phyloP scores from a whole-genome alignment of 1,140 invertebrate genomes.

The Brachionus angularis region DNA sequence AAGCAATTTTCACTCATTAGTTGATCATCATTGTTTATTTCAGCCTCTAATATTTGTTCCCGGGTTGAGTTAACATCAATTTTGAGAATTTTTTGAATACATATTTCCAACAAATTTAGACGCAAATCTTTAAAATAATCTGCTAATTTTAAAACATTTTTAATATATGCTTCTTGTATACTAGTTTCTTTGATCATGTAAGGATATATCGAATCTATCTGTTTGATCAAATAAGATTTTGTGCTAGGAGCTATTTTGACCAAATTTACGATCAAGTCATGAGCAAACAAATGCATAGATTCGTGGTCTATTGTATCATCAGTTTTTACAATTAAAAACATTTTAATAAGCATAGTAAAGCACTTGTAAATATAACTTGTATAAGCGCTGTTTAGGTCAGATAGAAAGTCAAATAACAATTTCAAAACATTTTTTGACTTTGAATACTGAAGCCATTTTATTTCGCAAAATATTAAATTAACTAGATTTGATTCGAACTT shows the following conservation, averaged over 20 bases:
- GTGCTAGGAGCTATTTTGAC: slow-evolving; percentile 24
- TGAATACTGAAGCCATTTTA: slow-evolving; percentile 23
- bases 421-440: background rate
- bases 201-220: slow-evolving; percentile 61
- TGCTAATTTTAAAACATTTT: slow-evolving; percentile 65
- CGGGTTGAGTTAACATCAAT: slow-evolving; percentile 63
- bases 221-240: slow-evolving; percentile 14
- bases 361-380: slow-evolving; percentile 36
- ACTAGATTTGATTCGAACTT: slow-evolving; percentile 12
- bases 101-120: slow-evolving; percentile 64
- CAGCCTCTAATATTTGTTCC: slow-evolving; percentile 16
- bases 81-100: slow-evolving; percentile 67
- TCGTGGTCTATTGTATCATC: slow-evolving; percentile 3
- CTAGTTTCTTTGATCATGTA: slow-evolving; percentile 63
- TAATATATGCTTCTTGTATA: slow-evolving; percentile 63
- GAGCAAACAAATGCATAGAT: slow-evolving; percentile 13
- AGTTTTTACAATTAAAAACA: slow-evolving; percentile 2
- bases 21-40: background rate
- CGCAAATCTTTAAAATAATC: slow-evolving; percentile 65
- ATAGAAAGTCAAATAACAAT: slow-evolving; percentile 1
- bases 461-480: slow-evolving; percentile 33
- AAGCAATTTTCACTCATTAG: background rate
- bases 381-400: slow-evolving; percentile 41
- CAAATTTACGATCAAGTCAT: slow-evolving; percentile 19
- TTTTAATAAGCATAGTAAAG: slow-evolving; percentile 31